Conservation (phyloP, 2,888 invertebrate genomes). For the Athalia cordata region DNA sequence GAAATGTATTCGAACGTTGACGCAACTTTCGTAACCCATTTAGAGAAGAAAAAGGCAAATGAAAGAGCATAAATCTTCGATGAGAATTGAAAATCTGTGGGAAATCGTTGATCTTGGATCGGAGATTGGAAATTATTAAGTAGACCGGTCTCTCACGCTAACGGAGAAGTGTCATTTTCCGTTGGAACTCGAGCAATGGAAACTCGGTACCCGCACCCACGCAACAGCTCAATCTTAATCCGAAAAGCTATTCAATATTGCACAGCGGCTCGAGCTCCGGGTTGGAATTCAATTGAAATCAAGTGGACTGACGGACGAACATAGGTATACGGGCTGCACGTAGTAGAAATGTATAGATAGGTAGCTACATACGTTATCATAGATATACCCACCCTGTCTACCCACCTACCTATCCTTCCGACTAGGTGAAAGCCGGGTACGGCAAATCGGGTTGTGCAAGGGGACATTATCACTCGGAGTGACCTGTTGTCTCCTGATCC, state of each 20-base stretch:
- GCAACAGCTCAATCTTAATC: conserved; percentile 35
- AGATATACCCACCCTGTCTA: too few species aligned
- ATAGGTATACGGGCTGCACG: background rate
- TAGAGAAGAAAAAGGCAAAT: background rate
- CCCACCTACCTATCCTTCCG: too few species aligned
- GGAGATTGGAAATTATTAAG: conserved; percentile 18
- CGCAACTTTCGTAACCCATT: too few species aligned
- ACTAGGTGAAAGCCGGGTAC: background rate
- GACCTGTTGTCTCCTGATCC: conserved; percentile 39
- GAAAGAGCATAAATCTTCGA: background rate
- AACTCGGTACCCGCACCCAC: background rate
- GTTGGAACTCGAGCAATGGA: conserved; percentile 16
- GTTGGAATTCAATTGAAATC: conserved; percentile 48
- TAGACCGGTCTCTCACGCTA: conserved; percentile 2
- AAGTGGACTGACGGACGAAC: conserved; percentile 43
- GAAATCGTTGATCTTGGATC: conserved; percentile 18
- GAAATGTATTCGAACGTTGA: too few species aligned
- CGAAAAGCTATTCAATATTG: conserved; percentile 46
- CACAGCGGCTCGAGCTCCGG: conserved; percentile 15
- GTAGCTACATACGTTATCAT: background rate
- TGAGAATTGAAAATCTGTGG: background rate
- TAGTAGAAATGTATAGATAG: background rate
- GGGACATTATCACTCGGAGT: conserved; percentile 43
- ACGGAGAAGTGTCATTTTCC: conserved; percentile 8
- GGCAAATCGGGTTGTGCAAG: conserved; percentile 9